Base-by-base conservation (phyloP, 2,888 invertebrate species). In the Ametastegia equiseti region DNA sequence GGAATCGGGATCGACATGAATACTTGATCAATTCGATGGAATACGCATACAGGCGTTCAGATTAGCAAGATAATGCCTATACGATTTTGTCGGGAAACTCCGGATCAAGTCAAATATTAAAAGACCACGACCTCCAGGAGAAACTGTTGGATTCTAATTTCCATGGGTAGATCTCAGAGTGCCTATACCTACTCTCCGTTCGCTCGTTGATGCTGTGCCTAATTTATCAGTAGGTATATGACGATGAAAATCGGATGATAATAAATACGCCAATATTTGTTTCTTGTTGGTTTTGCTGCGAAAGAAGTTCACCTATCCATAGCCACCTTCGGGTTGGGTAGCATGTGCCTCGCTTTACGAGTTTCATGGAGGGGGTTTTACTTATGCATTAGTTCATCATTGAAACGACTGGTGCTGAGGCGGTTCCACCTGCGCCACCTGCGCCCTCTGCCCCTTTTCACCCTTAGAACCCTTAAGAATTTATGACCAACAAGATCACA, bases 371-470 rank as follows among this genome's bases (percentile, higher is more conserved):
- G 82, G 83, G 57, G 84, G 80, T 86, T 87, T 89, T 88, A 89
- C 84, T 89, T 89, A 89, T 90, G 88, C 87, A 89, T 89, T 87
- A 87, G 86, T 89, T 89, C 87, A 89, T 89, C 89, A 89, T 83
- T 73, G 83, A 84, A 89, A 88, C 88, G 85, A 84, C 84, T 86
- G 84, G 86, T 83, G 82, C 84, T 83, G 81, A 82, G 83, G 84
- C 82, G 82, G 79, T 84, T 82, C 87, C 89, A 89, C 87, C 89
- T 89, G 89, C 84, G 88, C 84, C 86, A 84, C 82, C 80, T 75
- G 79, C 54, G 65, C 75, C 50, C 81, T 50, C 60, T 33, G n/a
- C 15, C 81, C 77, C 82, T 69, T 67, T 71, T 33, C 80, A 83
- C 27, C 60, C 63, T 82, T 81, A 80, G 81, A 81, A 80, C 81